Percentiles rank a stretch among this genome's conserved stretches.
Evolutionary conservation across 2,113 vertebrate species (phyloP).

Genomic region (Prolemur simus): DNA sequence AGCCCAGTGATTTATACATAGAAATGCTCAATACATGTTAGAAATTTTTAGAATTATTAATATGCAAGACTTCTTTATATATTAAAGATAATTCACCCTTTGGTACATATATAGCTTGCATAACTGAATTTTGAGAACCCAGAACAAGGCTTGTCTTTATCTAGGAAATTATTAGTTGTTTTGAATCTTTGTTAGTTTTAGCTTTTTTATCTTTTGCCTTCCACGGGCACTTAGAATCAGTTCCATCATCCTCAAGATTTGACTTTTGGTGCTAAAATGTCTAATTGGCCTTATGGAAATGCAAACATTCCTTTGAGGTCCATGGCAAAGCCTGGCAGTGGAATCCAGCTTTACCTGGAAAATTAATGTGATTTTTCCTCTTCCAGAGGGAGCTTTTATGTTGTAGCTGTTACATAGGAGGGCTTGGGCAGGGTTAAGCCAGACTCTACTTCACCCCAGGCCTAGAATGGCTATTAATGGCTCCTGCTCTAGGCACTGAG

Average conservation of each 20-base stretch:
- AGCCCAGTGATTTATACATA: neutral
- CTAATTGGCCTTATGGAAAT: conserved; percentile 29
- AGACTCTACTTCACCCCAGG: neutral
- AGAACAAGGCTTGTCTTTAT: neutral
- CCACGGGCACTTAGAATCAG: neutral
- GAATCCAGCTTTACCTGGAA: neutral
- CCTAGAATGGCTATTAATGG: neutral
- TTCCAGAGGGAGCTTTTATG: neutral
- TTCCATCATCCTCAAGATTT: neutral
- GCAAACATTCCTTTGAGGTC: neutral
- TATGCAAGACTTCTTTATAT: neutral
- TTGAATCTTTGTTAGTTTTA: conserved; percentile 28
- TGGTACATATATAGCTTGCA: neutral
- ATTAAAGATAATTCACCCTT: neutral
- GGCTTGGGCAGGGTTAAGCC: neutral
- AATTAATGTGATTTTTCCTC: neutral
- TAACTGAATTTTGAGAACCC: conserved; percentile 31
- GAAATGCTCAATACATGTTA: conserved; percentile 11
- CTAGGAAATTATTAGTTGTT: neutral
- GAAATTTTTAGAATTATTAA: conserved; percentile 29
- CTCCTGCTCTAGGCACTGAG: neutral
- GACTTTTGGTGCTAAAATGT: neutral
- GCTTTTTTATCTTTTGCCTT: neutral
- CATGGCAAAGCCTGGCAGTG: neutral
- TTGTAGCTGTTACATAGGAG: neutral